These are phyloP conservation scores for Luperina nickerlii DNA, from an alignment of 2,888 invertebrate genomes.

Conservation along the genomic window DNA sequence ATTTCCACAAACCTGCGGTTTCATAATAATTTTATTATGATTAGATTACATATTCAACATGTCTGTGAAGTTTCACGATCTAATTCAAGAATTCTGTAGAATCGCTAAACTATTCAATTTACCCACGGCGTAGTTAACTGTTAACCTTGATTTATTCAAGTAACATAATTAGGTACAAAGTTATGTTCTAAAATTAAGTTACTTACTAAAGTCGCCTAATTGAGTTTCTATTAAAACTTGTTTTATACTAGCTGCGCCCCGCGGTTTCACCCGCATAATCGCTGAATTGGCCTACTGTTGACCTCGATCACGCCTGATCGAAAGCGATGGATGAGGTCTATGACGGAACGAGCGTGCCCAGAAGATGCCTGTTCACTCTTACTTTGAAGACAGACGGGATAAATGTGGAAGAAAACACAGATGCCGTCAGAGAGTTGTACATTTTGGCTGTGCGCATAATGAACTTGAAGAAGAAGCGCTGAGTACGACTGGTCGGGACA, in stretches of 20 bases:
- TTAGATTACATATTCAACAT: neutral
- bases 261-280: too few species aligned
- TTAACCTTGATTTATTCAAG: slow-evolving; percentile 30
- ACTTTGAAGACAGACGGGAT: too few species aligned
- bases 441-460: too few species aligned
- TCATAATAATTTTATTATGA: neutral
- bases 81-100: slow-evolving; percentile 5
- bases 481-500: too few species aligned
- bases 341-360: too few species aligned
- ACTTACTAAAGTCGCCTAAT: slow-evolving; percentile 26
- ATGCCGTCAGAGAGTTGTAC: too few species aligned
- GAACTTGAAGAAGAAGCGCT: too few species aligned
- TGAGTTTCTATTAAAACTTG: slow-evolving; percentile 29
- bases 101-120: slow-evolving; percentile 1
- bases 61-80: slow-evolving; percentile 25
- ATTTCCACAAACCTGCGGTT: neutral
- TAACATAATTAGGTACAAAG: slow-evolving; percentile 26
- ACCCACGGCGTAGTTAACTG: slow-evolving; percentile 4
- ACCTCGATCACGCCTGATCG: too few species aligned
- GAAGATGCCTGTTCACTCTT: too few species aligned
- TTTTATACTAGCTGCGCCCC: neutral
- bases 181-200: slow-evolving; percentile 34
- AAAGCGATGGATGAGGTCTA: too few species aligned
- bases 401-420: too few species aligned
- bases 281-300: too few species aligned